Evolutionary conservation across 2,888 invertebrate species (phyloP), one percentile per base, ranked within the genome.

Genomic region (Xanthostigma xanthostigma): DNA sequence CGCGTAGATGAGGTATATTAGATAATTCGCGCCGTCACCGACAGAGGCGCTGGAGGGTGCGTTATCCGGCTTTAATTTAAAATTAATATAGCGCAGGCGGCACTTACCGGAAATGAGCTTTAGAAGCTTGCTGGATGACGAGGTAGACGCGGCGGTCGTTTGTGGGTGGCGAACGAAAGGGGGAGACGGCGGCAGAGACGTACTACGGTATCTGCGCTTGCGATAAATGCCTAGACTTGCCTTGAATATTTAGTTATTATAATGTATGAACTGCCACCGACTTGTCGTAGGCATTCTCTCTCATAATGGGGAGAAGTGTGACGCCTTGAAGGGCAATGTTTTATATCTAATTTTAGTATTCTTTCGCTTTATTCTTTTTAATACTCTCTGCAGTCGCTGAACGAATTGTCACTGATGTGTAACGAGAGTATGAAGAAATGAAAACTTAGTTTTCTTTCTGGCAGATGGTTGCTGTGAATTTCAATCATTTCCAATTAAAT

Each of bases 81-180:
- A 78, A 78, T 78, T 78, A 78, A 78, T 77, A 76, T 76, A 73
- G 72, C 72, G 62, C 76, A 76, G 75, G 73, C 76, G 76, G 76
- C 72, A 70, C 71, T 63, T 59, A 62, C 67, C 75, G 78, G 78
- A 78, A 78, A 78, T 78, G 75, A 77, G 76, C 73, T 77, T 76
- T 75, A 75, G 75, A 73, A 66, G 64, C 60, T 60, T 59, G 59
- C 27, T 27, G 27, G 27, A 27, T 27, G 27, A 27, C 27, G 27
- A 27, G 27, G 27, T 27, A 27, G 27, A 27, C 56, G 54, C 51
- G 52, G 53, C 53, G 53, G 56, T 56, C 58, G 59, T 56, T 59
- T 54, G 54, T 54, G 47, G 50, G 48, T 44, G 48, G 46, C 45
- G n/a, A 6, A 34, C 42, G 11, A 49, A 36, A 17, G 38, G 14